Evolutionary conservation across 2,797 vertebrate species (phyloP).

Genomic region (Acanthurus leucopareius): DNA sequence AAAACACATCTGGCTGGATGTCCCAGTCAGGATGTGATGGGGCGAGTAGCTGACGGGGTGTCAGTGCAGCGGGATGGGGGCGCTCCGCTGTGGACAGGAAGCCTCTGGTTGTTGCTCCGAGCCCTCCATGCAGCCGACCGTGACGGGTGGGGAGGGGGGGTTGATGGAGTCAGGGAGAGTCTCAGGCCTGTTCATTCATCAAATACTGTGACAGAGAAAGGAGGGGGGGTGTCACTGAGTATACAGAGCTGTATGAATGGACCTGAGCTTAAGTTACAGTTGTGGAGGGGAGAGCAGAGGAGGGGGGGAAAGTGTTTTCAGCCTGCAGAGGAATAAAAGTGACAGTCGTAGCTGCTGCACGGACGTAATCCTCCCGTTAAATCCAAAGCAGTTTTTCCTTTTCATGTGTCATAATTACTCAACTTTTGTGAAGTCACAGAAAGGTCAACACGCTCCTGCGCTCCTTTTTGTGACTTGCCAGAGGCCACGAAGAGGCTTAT

Average conservation of each 20-base stretch:
- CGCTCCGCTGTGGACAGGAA: slow-evolving; percentile 74
- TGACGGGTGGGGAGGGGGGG: not conserved
- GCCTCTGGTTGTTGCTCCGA: slow-evolving; percentile 71
- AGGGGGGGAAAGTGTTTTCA: slow-evolving; percentile 32
- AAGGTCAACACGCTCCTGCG: slow-evolving; percentile 20
- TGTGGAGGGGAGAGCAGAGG: slow-evolving; percentile 40
- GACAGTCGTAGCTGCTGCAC: slow-evolving; percentile 48
- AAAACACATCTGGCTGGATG: slow-evolving; percentile 59
- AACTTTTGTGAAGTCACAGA: slow-evolving; percentile 16
- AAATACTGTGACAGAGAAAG: slow-evolving; percentile 78
- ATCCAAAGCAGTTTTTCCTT: slow-evolving; percentile 29
- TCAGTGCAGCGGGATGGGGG: slow-evolving; percentile 66
- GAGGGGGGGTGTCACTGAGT: slow-evolving; percentile 65
- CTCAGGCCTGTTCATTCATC: slow-evolving; percentile 81
- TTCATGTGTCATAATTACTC: not conserved
- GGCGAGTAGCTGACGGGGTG: slow-evolving; percentile 68
- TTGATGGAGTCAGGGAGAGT: slow-evolving; percentile 11
- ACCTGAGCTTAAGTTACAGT: slow-evolving; percentile 78
- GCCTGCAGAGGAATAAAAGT: slow-evolving; percentile 68
- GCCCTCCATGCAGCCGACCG: slow-evolving; percentile 22
- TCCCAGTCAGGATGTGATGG: slow-evolving; percentile 43
- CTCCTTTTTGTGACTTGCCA: slow-evolving; percentile 21
- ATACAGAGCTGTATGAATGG: slow-evolving; percentile 76
- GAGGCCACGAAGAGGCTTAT: slow-evolving; percentile 16
- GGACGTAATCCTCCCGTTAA: slow-evolving; percentile 60